A percentile compares a stretch with the other conserved stretches of the same genome.
Conservation (phyloP, 2,113 vertebrate species). For the Eurypyga helias region DNA sequence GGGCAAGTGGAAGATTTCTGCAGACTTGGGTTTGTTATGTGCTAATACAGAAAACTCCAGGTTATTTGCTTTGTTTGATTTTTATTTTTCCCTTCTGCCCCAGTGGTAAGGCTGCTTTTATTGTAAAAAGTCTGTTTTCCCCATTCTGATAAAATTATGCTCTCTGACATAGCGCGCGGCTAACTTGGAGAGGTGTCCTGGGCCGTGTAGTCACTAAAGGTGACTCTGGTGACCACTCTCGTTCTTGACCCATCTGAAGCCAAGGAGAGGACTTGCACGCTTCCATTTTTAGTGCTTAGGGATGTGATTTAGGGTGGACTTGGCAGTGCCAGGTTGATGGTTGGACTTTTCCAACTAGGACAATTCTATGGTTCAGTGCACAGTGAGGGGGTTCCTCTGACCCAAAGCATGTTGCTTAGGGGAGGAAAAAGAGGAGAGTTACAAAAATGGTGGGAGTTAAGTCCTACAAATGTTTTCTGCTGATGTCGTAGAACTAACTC, state of each 20-base stretch:
- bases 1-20: not conserved
- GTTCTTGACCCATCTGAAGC: not conserved
- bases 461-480: not conserved
- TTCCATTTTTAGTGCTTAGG: not conserved
- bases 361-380: too few species aligned
- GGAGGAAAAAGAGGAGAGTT: not conserved
- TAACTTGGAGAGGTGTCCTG: not conserved
- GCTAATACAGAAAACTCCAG: not conserved
- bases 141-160: not conserved
- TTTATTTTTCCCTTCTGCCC: not conserved
- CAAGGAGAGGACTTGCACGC: not conserved
- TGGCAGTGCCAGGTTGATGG: too few species aligned
- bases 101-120: not conserved
- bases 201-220: not conserved
- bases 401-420: not conserved
- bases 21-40: not conserved
- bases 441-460: not conserved
- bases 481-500: not conserved
- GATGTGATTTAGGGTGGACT: too few species aligned
- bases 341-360: too few species aligned
- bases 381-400: not conserved
- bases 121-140: not conserved
- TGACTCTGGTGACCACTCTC: not conserved
- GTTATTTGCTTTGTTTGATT: not conserved
- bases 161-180: fast-evolving